Percentiles rank a stretch among this genome's conserved stretches.
These are phyloP conservation scores for Lithobius niger DNA, from an alignment of 1,140 invertebrate genomes.

Conservation along the genomic window DNA sequence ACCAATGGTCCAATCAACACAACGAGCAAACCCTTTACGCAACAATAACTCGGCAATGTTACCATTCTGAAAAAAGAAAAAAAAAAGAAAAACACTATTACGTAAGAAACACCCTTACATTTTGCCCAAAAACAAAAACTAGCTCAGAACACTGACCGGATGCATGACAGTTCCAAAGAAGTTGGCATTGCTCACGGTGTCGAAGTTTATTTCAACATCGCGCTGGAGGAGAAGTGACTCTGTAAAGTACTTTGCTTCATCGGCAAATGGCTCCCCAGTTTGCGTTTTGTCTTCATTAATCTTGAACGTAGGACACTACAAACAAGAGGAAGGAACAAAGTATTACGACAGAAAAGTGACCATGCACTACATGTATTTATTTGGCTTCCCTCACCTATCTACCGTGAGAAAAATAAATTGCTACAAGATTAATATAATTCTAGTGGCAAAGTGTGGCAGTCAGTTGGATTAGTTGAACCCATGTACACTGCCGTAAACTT, in stretches of 20 bases:
- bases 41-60: slow-evolving; percentile 92
- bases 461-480: too few relatives aligned
- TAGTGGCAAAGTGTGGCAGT: too few relatives aligned
- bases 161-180: slow-evolving; percentile 90
- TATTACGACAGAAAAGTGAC: neutral
- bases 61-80: slow-evolving; percentile 53
- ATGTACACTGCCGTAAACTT: too few relatives aligned
- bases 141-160: slow-evolving; percentile 45
- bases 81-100: slow-evolving; percentile 11
- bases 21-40: slow-evolving; percentile 81
- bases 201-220: slow-evolving; percentile 83
- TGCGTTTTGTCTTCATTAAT: slow-evolving; percentile 50
- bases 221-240: slow-evolving; percentile 81
- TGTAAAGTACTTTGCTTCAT: slow-evolving; percentile 79
- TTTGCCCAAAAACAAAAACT: slow-evolving; percentile 9
- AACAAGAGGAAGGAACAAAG: too few relatives aligned
- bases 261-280: slow-evolving; percentile 49
- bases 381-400: too few relatives aligned
- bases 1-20: slow-evolving; percentile 93
- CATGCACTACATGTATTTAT: too few relatives aligned
- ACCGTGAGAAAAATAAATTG: slow-evolving; percentile 1
- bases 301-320: slow-evolving; percentile 57
- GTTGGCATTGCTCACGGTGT: slow-evolving; percentile 74
- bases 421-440: too few relatives aligned
- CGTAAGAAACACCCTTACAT: too few relatives aligned